Evolutionary conservation across 2,888 invertebrate genomes (phyloP), one percentile per base, ranked within the genome.

Genomic region (Patella depressa): DNA sequence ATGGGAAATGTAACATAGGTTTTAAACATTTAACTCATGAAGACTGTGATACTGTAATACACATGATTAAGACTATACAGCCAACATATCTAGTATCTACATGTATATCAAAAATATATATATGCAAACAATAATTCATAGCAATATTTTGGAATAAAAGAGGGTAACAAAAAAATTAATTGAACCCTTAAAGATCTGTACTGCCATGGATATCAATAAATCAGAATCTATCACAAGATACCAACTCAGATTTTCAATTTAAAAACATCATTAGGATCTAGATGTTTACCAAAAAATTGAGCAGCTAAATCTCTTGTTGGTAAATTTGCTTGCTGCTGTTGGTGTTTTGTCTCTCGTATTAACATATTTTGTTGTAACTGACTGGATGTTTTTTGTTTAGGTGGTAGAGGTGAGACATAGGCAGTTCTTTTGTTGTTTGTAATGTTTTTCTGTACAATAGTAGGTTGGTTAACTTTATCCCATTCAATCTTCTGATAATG

Each of bases 241-340:
- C 7, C 7, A 45, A 45, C 45, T 45, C 57, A 73, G 9, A 74
- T 24, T n/a, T 85, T 81, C 76, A 84, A 88, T 72, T 83, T 81
- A 73, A 87, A 89, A 24, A 82, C 72, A 77, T 85, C 84, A 77
- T 87, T 86, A 17, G 86, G 88, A 75, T 89, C 88, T 7, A 90
- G 77, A 78, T 87, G 86, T 59, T 89, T 85, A 7, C 89, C 89
- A 77, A 87, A 90, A 79, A 87, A 89, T 78, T 88, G 87, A 29
- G 89, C 83, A 1, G 88, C 83, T 78, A 89, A 79, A 73, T 89
- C 88, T 72, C 89, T 78, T 14, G 80, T 80, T 53, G 85, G 87
- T 17, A 85, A 78, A 72, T 84, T 81, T 7, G 83, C 82, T 45
- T 73, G 76, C 73, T 84, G 82, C 73, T 86, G 85, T 29, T 34